These are phyloP conservation scores for Gallirallus australis DNA, from an alignment of 2,797 vertebrate genomes.

Conservation along the genomic window DNA sequence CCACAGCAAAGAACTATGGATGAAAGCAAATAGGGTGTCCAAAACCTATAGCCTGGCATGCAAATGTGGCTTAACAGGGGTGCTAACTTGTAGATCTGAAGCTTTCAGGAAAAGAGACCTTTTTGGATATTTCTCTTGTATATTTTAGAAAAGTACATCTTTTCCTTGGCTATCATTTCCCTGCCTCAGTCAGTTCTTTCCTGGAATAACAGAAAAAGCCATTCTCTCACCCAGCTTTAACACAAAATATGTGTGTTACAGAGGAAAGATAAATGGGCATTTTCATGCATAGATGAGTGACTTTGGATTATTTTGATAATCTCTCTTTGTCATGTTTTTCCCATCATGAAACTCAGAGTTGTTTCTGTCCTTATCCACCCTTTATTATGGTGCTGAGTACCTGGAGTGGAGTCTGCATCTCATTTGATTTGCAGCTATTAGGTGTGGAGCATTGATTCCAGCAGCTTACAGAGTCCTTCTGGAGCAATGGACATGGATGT, in stretches of 20 bases:
- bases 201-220: background rate
- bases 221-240: background rate
- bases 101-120: accelerated
- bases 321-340: background rate
- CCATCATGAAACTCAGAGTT: background rate
- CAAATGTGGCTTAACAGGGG: background rate
- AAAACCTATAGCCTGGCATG: background rate
- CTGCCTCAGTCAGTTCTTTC: background rate
- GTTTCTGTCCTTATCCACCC: background rate
- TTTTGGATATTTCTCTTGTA: background rate
- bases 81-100: background rate
- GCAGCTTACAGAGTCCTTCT: background rate
- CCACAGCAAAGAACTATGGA: background rate
- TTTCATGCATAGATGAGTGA: background rate
- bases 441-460: background rate
- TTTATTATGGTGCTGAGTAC: background rate
- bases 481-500: background rate
- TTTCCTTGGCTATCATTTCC: background rate
- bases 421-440: background rate
- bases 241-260: background rate
- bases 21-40: background rate
- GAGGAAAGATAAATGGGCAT: background rate
- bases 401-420: background rate
- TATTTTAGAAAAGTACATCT: background rate
- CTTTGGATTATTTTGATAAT: background rate